Base-by-base conservation (phyloP, 2,888 invertebrate species). In the Ormyrus labotus region DNA sequence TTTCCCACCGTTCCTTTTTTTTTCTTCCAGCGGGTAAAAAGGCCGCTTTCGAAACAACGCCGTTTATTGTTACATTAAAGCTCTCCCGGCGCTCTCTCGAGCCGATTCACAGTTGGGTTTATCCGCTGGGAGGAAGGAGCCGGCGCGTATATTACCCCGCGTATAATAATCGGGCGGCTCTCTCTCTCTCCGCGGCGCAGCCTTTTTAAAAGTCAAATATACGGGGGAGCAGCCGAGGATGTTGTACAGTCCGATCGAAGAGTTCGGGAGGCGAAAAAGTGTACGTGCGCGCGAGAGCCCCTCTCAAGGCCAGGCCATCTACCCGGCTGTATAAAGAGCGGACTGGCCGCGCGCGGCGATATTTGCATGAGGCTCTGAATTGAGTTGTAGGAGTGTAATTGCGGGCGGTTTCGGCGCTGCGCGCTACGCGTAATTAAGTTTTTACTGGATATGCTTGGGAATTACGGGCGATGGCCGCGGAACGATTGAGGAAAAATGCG, bases 201-300 rank as follows among this genome's bases (percentile, higher is more conserved):
- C 19, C 19, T 64, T 64, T 77, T 77, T 77, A 57, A 55, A 69
- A 69, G 63, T 63, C 69, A 63, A 69, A 76, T 69, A 9, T 50
- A 13, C 11, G 50, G 65, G 57, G 51, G 58, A 67, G 45, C n/a
- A 13, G 3, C 48, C 48, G 50, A 7, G 48, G 51, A 55, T 19
- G 19, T 19, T n/a, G 69, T 69, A 69, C 69, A 69, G 57, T 69
- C 69, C 11, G 57, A 13, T 6, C 7, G 47, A 57, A 55, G 57
- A 69, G 51, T 68, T 45, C 69, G 57, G 57, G 68, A 19, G 19
- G 19, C 19, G 1, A 19, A 19, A 19, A 19, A 19, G 19, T 19
- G 19, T 19, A 2, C 2, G 1, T 19, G 19, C 1, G 1, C 8
- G 50, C 10, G 7, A 19, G 13, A 19, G 13, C 19, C 34, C 34